phyloP scores from a whole-genome alignment of 2,888 invertebrate species.

The Caradrina clavipalpis region DNA sequence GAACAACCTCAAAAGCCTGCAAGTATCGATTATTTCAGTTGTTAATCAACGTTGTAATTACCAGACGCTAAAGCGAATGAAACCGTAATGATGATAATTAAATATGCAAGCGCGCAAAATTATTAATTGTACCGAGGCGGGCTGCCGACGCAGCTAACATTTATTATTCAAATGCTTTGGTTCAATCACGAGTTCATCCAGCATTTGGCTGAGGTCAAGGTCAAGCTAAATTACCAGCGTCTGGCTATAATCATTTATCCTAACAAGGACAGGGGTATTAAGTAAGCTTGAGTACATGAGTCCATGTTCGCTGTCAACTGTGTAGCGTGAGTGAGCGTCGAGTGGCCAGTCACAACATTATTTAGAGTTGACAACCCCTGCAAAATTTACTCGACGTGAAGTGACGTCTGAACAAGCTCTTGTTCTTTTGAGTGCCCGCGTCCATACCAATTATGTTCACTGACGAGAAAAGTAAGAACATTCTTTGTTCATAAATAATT shows the following conservation, averaged over 20 bases:
- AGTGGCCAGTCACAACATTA: constrained; percentile 59
- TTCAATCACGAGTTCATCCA: constrained; percentile 64
- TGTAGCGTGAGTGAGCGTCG: constrained; percentile 32
- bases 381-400: constrained; percentile 49
- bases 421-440: constrained; percentile 33
- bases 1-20: constrained; percentile 24
- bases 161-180: constrained; percentile 74
- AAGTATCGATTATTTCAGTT: constrained; percentile 54
- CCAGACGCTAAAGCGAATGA: constrained; percentile 50
- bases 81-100: constrained; percentile 60
- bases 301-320: constrained; percentile 48
- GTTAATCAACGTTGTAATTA: constrained; percentile 52
- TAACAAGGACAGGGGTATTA: constrained; percentile 48
- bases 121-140: constrained; percentile 67
- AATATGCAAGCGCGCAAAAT: constrained; percentile 65
- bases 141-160: constrained; percentile 65
- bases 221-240: constrained; percentile 47
- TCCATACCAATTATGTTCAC: not conserved
- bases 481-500: constrained; percentile 15
- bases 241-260: constrained; percentile 58
- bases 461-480: not conserved
- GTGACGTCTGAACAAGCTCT: constrained; percentile 31
- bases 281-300: constrained; percentile 39
- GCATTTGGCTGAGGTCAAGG: constrained; percentile 60
- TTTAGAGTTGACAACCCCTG: constrained; percentile 62